These are phyloP conservation scores for Pseudorectes ferrugineus DNA, from an alignment of 2,113 vertebrate genomes.

Conservation along the genomic window DNA sequence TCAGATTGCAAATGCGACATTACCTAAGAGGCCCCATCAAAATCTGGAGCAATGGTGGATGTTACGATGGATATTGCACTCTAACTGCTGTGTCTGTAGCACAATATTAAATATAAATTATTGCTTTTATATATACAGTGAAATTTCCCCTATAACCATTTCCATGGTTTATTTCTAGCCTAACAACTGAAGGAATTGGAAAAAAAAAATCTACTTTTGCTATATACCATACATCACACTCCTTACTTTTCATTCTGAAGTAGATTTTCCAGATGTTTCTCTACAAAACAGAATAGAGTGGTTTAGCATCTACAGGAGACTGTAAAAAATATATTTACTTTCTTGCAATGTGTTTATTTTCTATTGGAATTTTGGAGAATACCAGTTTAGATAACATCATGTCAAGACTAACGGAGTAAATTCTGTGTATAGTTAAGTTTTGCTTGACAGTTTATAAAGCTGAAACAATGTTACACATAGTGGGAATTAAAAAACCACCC, in stretches of 20 bases:
- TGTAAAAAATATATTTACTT: background rate
- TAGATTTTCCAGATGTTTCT: background rate
- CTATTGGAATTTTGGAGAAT: background rate
- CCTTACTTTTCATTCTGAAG: background rate
- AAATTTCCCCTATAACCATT: background rate
- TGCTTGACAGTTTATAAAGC: background rate
- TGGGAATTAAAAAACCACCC: background rate
- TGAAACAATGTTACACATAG: background rate
- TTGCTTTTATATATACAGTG: background rate
- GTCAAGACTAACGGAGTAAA: background rate
- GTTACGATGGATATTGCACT: background rate
- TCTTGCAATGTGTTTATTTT: background rate
- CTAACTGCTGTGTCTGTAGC: background rate
- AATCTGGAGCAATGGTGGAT: background rate
- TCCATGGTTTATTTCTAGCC: background rate
- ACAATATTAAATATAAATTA: constrained; percentile 5
- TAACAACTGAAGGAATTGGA: background rate
- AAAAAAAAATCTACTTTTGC: background rate
- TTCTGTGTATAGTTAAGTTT: background rate
- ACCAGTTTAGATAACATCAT: background rate
- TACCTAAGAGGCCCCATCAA: background rate
- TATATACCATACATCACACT: background rate
- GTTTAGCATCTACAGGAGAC: background rate
- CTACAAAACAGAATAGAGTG: background rate
- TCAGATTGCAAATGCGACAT: background rate